A percentile compares a stretch with the other conserved stretches of the same genome.
phyloP scores from a whole-genome alignment of 2,888 invertebrate genomes.

The Desoria tigrina region DNA sequence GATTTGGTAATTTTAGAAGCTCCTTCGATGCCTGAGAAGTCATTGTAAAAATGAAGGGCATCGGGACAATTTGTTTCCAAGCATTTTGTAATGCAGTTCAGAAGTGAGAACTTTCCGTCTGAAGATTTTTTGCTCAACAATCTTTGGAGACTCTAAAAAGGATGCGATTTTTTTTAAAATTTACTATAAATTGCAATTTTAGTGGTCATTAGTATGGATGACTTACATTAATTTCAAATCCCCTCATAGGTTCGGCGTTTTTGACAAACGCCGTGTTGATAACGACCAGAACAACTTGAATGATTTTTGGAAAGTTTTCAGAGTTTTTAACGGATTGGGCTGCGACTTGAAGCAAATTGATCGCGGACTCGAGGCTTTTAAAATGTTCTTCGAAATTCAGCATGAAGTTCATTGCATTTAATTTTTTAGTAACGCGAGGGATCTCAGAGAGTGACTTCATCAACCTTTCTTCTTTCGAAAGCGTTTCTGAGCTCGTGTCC shows the following conservation, averaged over 20 bases:
- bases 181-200: too few relatives aligned
- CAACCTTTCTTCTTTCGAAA: conserved; percentile 5
- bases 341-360: conserved; percentile 12
- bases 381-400: conserved; percentile 18
- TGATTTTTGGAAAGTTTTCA: conserved; percentile 22
- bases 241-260: conserved; percentile 19
- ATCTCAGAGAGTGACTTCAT: conserved; percentile 17
- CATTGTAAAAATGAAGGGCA: conserved; percentile 24
- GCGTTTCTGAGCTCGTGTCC: neutral
- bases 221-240: conserved; percentile 32
- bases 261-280: conserved; percentile 17
- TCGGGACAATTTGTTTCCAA: conserved; percentile 3
- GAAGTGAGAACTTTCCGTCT: conserved; percentile 21
- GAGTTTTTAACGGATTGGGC: conserved; percentile 14
- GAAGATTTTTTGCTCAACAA: conserved; percentile 22
- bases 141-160: conserved; percentile 20
- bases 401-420: conserved; percentile 19
- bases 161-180: neutral
- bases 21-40: conserved; percentile 23
- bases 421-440: conserved; percentile 16
- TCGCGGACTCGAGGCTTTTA: neutral
- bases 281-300: conserved; percentile 22
- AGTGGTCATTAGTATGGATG: neutral
- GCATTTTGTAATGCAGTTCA: conserved; percentile 32
- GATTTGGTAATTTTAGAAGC: conserved; percentile 24